A percentile compares a stretch with the other conserved stretches of the same genome.
Conservation (phyloP, 2,113 vertebrate genomes). For the Bubo bubo region DNA sequence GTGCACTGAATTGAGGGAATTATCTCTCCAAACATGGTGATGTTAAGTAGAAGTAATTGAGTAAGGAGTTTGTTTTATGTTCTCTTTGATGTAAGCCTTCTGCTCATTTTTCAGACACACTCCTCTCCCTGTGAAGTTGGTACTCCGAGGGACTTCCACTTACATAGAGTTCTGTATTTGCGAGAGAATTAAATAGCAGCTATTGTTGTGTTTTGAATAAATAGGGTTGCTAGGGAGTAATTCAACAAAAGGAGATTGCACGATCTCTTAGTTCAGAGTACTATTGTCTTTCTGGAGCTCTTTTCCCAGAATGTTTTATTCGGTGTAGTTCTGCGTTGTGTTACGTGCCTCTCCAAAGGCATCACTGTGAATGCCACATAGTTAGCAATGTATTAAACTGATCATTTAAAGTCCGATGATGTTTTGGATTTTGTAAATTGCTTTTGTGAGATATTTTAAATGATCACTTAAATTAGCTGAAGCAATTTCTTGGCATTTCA, state of each 20-base stretch:
- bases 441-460: neutral
- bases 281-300: neutral
- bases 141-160: neutral
- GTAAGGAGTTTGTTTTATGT: neutral
- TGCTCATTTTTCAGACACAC: neutral
- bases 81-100: slow-evolving; percentile 10
- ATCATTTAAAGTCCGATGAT: neutral
- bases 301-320: neutral
- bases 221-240: slow-evolving; percentile 5
- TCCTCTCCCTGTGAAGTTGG: neutral
- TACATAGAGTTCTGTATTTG: neutral
- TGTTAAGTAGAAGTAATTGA: slow-evolving; percentile 52
- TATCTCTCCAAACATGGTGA: neutral
- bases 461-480: neutral
- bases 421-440: neutral
- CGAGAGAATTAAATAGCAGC: slow-evolving; percentile 16
- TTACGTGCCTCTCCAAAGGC: neutral
- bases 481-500: neutral
- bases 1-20: neutral
- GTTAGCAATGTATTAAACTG: neutral
- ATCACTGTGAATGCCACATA: neutral
- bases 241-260: neutral
- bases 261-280: neutral
- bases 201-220: slow-evolving; percentile 23
- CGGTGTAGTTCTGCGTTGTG: neutral